Conservation (phyloP, 2,888 invertebrate genomes). For the Zygaena filipendulae region DNA sequence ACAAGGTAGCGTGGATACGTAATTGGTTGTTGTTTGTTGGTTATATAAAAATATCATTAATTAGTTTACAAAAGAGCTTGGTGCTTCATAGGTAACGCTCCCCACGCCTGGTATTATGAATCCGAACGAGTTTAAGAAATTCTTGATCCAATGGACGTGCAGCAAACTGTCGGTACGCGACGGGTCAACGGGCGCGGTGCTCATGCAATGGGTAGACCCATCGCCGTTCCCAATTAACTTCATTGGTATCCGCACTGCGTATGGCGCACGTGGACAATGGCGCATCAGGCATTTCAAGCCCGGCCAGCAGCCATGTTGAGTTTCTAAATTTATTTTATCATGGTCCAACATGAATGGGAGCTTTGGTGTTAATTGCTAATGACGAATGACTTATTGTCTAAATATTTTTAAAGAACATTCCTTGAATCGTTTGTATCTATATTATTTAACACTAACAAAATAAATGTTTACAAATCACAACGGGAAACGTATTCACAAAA, state of each 20-base stretch:
- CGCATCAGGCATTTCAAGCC: slow-evolving; percentile 50
- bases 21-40: slow-evolving; percentile 19
- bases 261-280: slow-evolving; percentile 75
- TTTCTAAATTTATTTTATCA: slow-evolving; percentile 25
- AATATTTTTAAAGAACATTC: too few relatives aligned
- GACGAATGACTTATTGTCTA: too few relatives aligned
- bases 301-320: slow-evolving; percentile 45
- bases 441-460: slow-evolving; percentile 6
- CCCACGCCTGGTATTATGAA: slow-evolving; percentile 69
- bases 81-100: slow-evolving; percentile 60
- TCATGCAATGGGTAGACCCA: slow-evolving; percentile 72
- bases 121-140: slow-evolving; percentile 64
- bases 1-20: slow-evolving; percentile 59
- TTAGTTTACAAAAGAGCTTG: slow-evolving; percentile 8
- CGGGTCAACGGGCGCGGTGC: slow-evolving; percentile 50
- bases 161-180: slow-evolving; percentile 62
- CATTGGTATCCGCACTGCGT: slow-evolving; percentile 73
- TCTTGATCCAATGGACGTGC: slow-evolving; percentile 67
- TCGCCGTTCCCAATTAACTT: slow-evolving; percentile 69
- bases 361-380: slow-evolving; percentile 43
- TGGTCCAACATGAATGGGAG: slow-evolving; percentile 20
- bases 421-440: slow-evolving; percentile 5
- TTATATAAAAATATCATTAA: slow-evolving; percentile 17
- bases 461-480: too few relatives aligned
- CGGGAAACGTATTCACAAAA: too few relatives aligned